Conservation (phyloP, 2,888 invertebrate species). For the Leptothorax acervorum region DNA sequence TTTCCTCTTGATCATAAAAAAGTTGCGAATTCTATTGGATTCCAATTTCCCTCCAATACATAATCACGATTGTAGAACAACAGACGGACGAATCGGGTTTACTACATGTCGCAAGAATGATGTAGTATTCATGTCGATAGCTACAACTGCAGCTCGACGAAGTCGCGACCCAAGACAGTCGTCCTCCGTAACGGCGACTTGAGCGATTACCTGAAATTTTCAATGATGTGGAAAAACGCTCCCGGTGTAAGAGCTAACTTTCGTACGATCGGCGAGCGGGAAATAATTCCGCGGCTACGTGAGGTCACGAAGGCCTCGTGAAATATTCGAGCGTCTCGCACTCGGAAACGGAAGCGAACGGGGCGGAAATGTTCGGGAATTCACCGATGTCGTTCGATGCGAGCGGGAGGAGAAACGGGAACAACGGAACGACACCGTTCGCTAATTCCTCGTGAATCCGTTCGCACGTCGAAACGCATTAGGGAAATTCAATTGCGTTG, state of each 20-base stretch:
- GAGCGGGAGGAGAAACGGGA: neutral
- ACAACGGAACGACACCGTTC: neutral
- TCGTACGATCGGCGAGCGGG: constrained; percentile 34
- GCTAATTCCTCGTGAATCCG: constrained; percentile 19
- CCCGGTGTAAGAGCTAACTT: constrained; percentile 33
- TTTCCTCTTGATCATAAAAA: neutral
- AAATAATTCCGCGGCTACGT: constrained; percentile 59
- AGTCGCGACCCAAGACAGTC: constrained; percentile 56
- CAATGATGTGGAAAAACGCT: constrained; percentile 57
- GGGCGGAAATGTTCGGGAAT: constrained; percentile 13
- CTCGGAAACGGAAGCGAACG: constrained; percentile 1
- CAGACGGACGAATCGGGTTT: constrained; percentile 39
- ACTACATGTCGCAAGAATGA: constrained; percentile 49
- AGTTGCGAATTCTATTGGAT: neutral
- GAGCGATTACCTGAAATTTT: constrained; percentile 58
- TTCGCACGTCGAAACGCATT: constrained; percentile 17
- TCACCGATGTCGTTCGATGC: neutral
- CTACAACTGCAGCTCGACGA: constrained; percentile 52
- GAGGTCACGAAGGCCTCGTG: constrained; percentile 36
- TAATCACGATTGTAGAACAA: neutral
- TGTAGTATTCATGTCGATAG: constrained; percentile 62
- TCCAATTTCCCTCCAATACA: neutral
- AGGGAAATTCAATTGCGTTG: neutral
- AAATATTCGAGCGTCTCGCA: constrained; percentile 40
- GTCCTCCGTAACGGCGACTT: constrained; percentile 51